Conservation (phyloP, 2,797 vertebrate genomes). For the Danio choprae region DNA sequence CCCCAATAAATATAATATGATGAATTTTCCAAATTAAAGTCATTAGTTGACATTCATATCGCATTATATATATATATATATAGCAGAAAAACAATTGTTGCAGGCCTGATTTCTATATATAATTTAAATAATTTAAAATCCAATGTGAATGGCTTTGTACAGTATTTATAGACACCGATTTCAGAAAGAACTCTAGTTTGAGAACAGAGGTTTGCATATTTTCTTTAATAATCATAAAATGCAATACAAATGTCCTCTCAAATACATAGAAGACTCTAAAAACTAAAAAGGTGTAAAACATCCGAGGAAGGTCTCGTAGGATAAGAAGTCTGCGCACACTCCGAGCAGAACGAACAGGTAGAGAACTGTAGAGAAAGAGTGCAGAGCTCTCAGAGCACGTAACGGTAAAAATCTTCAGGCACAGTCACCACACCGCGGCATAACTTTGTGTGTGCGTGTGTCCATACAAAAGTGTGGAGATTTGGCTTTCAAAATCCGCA, state of each 20-base stretch:
- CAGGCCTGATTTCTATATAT: too few species aligned
- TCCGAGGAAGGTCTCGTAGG: conserved; percentile 64
- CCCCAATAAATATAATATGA: too few species aligned
- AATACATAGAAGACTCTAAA: conserved; percentile 71
- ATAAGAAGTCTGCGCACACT: conserved; percentile 49
- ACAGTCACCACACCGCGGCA: conserved; percentile 69
- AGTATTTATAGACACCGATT: neutral
- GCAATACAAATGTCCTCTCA: conserved; percentile 71
- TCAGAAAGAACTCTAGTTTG: neutral
- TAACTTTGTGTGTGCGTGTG: conserved; percentile 22
- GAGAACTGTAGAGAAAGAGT: conserved; percentile 60
- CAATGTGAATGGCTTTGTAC: neutral
- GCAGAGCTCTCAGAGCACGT: conserved; percentile 59
- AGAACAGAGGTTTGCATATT: conserved; percentile 54
- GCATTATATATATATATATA: too few species aligned
- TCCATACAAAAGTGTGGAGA: conserved; percentile 56
- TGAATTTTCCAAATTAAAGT: too few species aligned
- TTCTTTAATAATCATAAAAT: conserved; percentile 77
- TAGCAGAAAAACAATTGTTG: too few species aligned
- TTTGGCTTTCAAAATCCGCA: conserved; percentile 65
- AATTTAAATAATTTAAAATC: neutral
- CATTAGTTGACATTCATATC: too few species aligned
- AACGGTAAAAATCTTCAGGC: conserved; percentile 70
- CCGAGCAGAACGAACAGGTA: conserved; percentile 51
- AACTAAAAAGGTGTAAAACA: conserved; percentile 65